phyloP scores from a whole-genome alignment of 2,888 invertebrate species.

The Synanthedon myopaeformis region DNA sequence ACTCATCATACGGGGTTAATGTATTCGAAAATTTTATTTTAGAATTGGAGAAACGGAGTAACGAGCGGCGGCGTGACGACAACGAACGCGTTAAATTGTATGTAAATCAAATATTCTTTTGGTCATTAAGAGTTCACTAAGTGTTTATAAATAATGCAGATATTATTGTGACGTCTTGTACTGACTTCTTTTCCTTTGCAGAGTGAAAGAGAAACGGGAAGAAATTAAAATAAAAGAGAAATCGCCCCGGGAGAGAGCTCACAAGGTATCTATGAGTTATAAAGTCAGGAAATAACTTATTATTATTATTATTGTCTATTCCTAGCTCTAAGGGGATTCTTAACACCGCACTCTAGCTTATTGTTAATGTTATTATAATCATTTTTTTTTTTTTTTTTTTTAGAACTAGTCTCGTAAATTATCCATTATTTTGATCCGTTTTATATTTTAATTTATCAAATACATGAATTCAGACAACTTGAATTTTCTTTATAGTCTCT shows the following conservation, averaged over 20 bases:
- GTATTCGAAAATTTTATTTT: constrained; percentile 6
- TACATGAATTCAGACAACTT: no score
- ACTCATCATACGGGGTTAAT: no score
- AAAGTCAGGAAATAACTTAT: not conserved
- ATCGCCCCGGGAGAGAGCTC: constrained; percentile 60
- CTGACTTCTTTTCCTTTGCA: constrained; percentile 12
- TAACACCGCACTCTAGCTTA: not conserved
- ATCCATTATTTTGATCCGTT: not conserved
- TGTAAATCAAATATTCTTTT: no score
- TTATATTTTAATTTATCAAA: no score
- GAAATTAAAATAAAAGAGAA: constrained; percentile 69
- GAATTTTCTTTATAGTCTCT: no score
- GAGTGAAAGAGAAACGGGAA: constrained; percentile 73
- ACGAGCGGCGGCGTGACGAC: constrained; percentile 53
- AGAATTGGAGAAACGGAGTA: constrained; percentile 48
- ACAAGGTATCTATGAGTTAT: constrained; percentile 35
- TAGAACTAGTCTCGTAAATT: not conserved
- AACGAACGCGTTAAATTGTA: constrained; percentile 41
- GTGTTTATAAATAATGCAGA: no score
- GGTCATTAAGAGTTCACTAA: no score
- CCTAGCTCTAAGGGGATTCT: not conserved
- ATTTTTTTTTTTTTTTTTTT: no score
- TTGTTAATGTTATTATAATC: not conserved
- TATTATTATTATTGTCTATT: not conserved
- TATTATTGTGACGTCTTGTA: no score